Percentiles rank a stretch among this genome's conserved stretches.
phyloP scores from a whole-genome alignment of 1,140 invertebrate genomes.

The Drosophila pandora region DNA sequence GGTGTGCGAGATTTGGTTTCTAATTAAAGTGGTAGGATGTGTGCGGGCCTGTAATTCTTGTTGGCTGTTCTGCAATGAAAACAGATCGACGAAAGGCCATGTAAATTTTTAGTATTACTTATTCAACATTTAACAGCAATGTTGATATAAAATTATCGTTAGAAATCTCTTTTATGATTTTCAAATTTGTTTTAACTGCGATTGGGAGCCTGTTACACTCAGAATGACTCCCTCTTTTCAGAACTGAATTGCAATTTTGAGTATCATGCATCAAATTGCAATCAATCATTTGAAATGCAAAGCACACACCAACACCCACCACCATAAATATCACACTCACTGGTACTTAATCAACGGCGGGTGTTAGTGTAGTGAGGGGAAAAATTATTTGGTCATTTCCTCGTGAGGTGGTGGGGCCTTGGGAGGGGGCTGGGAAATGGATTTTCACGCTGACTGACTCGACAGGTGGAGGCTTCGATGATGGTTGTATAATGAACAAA shows the following conservation, averaged over 20 bases:
- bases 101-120: background rate
- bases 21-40: slow-evolving; percentile 35
- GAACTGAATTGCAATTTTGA: slow-evolving; percentile 50
- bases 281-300: slow-evolving; percentile 74
- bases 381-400: slow-evolving; percentile 46
- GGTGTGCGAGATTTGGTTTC: slow-evolving; percentile 3
- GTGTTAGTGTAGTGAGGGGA: slow-evolving; percentile 14
- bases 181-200: slow-evolving; percentile 6
- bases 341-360: slow-evolving; percentile 27
- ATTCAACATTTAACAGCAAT: background rate
- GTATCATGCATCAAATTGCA: slow-evolving; percentile 62
- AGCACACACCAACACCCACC: slow-evolving; percentile 13
- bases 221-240: background rate
- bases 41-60: slow-evolving; percentile 14
- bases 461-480: slow-evolving; percentile 14
- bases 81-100: background rate
- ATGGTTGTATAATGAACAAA: slow-evolving; percentile 22
- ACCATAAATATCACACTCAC: slow-evolving; percentile 9
- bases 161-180: slow-evolving; percentile 7
- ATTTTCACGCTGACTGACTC: slow-evolving; percentile 13
- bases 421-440: slow-evolving; percentile 4
- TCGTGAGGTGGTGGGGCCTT: background rate
- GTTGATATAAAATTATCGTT: background rate
- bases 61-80: background rate
- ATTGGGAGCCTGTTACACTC: slow-evolving; percentile 11